Evolutionary conservation across 37 sponge, comb jelly and placozoan species (phyloP), one percentile per base, ranked within the genome.

Genomic region (Lycopodina hypogea): DNA sequence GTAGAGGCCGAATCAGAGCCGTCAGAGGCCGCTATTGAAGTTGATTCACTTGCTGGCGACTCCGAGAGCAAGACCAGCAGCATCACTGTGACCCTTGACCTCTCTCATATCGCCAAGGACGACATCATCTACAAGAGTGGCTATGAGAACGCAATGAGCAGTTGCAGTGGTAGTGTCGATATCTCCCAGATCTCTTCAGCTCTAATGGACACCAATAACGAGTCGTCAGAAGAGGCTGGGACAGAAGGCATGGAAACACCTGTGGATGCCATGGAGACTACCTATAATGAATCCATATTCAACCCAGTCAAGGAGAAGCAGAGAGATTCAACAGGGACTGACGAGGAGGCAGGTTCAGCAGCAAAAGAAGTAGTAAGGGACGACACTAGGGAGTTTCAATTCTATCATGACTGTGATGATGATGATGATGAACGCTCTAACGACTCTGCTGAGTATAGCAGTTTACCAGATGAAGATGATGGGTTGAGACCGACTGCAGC

Each of bases 381-480:
- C 30, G 1, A 32, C 32, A 32, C 7, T 2, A 4, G 12, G 11
- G 17, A 34, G 48, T 17, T 12, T 6, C 15, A 59, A 12, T 17
- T 6, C 12, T 59, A 6, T 17, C 15, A 26, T 7, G 28, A 23
- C 60, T 59, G 4, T 12, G 73, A 53, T 26, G 53, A 45, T 2
- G 34, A 48, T 23, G 77, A 60, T 33, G 71, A 71, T 9, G 74
- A 52, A 30, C 1, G 21, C 1, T 22, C 53, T 77, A 62, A 64
- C 29, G 65, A 77, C 33, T 77, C 77, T 37, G 80, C 37, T 1
- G 70, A 69, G 56, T 80, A 80, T 57, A 80, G 80, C 42, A 80
- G 71, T 30, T 23, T 64, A 0, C 77, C 63, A 19, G 77, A 70
- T 29, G 80, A 69, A 1, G 42, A 56, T 41, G 78, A 28, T 12